Conservation (phyloP, 2,888 invertebrate species). For the Aphelenchoides bicaudatus region DNA sequence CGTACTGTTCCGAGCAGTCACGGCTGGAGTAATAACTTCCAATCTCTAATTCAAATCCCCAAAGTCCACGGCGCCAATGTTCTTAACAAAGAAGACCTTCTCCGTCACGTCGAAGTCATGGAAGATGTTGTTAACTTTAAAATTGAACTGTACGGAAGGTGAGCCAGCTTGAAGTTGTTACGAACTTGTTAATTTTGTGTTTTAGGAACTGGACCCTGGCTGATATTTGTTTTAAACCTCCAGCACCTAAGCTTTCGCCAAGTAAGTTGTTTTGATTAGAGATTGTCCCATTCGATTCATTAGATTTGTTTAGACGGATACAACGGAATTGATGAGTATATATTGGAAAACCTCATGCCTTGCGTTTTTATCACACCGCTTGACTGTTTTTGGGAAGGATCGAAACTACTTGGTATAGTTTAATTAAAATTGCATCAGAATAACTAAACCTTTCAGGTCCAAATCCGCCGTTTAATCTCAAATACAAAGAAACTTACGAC, state of each 20-base stretch:
- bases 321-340: conserved; percentile 38
- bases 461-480: conserved; percentile 29
- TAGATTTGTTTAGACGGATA: conserved; percentile 43
- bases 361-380: conserved; percentile 95
- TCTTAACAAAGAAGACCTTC: conserved; percentile 40
- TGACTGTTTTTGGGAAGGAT: conserved; percentile 99
- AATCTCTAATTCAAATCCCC: conserved; percentile 55
- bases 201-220: conserved; percentile 85
- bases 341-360: conserved; percentile 81
- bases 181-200: no score
- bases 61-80: conserved; percentile 40
- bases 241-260: conserved; percentile 44
- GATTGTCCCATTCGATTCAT: no score
- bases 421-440: no score
- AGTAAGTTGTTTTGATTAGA: no score
- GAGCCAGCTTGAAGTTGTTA: conserved; percentile 29
- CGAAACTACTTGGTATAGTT: conserved; percentile 71
- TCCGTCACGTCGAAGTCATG: conserved; percentile 53
- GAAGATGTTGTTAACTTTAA: conserved; percentile 46
- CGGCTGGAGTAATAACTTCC: conserved; percentile 29
- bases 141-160: conserved; percentile 49
- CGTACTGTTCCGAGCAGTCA: conserved; percentile 43
- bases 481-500: conserved; percentile 27
- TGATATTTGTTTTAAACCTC: conserved; percentile 88
- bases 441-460: conserved; percentile 74